These are phyloP conservation scores for Formica selysi DNA, from an alignment of 1,140 invertebrate species.

Conservation along the genomic window DNA sequence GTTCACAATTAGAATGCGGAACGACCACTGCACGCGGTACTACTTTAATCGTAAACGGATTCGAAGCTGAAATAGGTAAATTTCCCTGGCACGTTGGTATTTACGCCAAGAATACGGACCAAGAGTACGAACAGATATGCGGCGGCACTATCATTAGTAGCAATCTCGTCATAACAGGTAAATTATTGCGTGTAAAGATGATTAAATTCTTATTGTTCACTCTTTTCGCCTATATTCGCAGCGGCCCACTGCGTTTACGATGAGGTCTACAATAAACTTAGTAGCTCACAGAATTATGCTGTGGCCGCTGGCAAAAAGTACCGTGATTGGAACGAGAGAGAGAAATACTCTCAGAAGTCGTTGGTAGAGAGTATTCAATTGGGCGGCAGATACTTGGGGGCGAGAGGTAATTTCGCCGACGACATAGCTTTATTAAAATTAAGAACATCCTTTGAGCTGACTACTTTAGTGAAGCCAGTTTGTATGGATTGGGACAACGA, in stretches of 20 bases:
- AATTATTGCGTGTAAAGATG: conserved; percentile 52
- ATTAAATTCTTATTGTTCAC: background rate
- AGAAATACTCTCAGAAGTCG: conserved; percentile 80
- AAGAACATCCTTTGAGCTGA: conserved; percentile 76
- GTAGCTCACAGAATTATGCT: conserved; percentile 74
- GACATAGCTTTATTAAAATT: conserved; percentile 82
- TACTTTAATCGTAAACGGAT: conserved; percentile 81
- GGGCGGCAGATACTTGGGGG: conserved; percentile 64
- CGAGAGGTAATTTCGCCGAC: conserved; percentile 79
- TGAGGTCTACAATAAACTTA: conserved; percentile 69
- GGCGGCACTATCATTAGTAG: conserved; percentile 85
- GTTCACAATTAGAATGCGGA: conserved; percentile 82
- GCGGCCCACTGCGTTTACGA: conserved; percentile 86
- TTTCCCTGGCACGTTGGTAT: conserved; percentile 88
- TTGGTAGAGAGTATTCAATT: conserved; percentile 73
- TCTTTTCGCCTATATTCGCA: conserved; percentile 54
- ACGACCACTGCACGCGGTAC: conserved; percentile 79
- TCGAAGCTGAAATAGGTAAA: conserved; percentile 80
- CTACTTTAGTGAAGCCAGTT: conserved; percentile 80
- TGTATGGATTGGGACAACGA: conserved; percentile 84
- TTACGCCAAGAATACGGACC: conserved; percentile 80
- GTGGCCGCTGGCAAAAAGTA: conserved; percentile 84
- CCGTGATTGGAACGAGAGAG: conserved; percentile 74
- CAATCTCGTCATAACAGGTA: conserved; percentile 78
- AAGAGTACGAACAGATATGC: conserved; percentile 83